phyloP scores from a whole-genome alignment of 1,140 invertebrate genomes.

The Drosophila kanapiae region DNA sequence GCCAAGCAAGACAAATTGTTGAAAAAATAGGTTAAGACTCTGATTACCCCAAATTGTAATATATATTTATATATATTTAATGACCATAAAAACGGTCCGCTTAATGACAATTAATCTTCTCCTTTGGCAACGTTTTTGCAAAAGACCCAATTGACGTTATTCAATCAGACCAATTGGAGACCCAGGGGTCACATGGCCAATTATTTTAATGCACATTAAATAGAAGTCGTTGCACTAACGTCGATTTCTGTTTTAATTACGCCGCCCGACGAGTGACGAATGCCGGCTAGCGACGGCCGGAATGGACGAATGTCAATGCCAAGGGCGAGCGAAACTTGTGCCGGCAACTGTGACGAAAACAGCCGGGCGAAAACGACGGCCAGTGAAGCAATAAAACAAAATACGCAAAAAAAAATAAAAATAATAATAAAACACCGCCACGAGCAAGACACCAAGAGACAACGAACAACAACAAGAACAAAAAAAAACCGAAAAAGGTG shows the following conservation, averaged over 20 bases:
- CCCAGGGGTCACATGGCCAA: conserved; percentile 17
- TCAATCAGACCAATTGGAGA: not conserved
- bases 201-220: conserved; percentile 48
- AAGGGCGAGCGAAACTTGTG: conserved; percentile 50
- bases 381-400: conserved; percentile 45
- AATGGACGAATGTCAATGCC: conserved; percentile 50
- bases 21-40: not conserved
- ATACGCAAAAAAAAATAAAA: conserved; percentile 3
- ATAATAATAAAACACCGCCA: conserved; percentile 17
- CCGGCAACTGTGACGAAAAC: conserved; percentile 54
- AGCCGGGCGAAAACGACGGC: conserved; percentile 7
- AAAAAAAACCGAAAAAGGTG: conserved; percentile 47
- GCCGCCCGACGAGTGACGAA: conserved; percentile 8
- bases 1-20: conserved; percentile 5
- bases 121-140: conserved; percentile 1
- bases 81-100: not conserved
- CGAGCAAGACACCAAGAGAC: conserved; percentile 29
- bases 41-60: conserved; percentile 13
- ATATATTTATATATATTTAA: conserved; percentile 4
- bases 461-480: conserved; percentile 7
- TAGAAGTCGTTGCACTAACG: conserved; percentile 40
- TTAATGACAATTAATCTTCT: conserved; percentile 8
- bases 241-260: conserved; percentile 24
- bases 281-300: conserved; percentile 1
- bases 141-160: not conserved